Evolutionary conservation across 2,888 invertebrate genomes (phyloP).

Genomic region (Coecobrya sp.): DNA sequence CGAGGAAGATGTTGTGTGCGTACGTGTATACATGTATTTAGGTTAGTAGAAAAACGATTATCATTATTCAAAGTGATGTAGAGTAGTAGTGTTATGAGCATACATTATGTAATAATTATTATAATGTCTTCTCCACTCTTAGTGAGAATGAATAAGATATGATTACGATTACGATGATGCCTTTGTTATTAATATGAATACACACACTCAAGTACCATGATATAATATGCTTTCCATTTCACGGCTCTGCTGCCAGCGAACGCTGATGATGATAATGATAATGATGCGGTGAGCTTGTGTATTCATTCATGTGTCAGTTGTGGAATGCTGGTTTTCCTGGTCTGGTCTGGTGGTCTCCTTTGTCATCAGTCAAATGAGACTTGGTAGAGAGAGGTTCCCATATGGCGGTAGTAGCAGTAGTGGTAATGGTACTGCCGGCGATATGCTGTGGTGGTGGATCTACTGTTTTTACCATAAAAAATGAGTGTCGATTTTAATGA

Average conservation of each 20-base stretch:
- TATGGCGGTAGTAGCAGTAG: constrained; percentile 14
- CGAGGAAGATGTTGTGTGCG: neutral
- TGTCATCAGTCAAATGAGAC: constrained; percentile 75
- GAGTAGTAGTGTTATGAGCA: neutral
- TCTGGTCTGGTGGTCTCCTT: constrained; percentile 80
- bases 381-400: constrained; percentile 40
- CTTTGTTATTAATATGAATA: constrained; percentile 28
- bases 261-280: constrained; percentile 59
- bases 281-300: constrained; percentile 73
- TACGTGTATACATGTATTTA: constrained; percentile 43
- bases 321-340: constrained; percentile 80
- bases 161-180: constrained; percentile 33
- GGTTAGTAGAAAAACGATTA: constrained; percentile 78
- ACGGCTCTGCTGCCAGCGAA: constrained; percentile 16
- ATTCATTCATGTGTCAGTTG: constrained; percentile 82
- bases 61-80: constrained; percentile 72
- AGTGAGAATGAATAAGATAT: constrained; percentile 24
- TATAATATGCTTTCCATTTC: neutral
- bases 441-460: neutral
- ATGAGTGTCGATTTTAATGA: constrained; percentile 43
- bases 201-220: neutral
- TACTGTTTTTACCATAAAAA: constrained; percentile 39
- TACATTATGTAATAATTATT: constrained; percentile 31
- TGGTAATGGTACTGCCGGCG: neutral
- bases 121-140: neutral